These are phyloP conservation scores for Chironomus riparius DNA, from an alignment of 2,888 invertebrate genomes.

Conservation along the genomic window DNA sequence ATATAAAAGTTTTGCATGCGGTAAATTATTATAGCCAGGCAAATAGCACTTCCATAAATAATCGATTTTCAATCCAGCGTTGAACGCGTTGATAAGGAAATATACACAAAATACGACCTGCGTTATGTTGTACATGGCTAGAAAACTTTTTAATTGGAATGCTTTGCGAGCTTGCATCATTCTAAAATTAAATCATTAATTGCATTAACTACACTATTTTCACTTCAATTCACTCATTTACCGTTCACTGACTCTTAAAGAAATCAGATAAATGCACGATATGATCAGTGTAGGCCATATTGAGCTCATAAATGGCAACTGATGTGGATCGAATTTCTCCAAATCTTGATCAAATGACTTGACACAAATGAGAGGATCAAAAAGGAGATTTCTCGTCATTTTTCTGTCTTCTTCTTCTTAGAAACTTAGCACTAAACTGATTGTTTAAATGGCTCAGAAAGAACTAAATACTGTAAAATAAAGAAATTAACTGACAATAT, in stretches of 20 bases:
- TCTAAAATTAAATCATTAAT: slow-evolving; percentile 30
- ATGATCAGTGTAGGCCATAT: slow-evolving; percentile 32
- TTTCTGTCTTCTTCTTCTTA: neutral
- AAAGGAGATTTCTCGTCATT: neutral
- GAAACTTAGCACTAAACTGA: too few species aligned
- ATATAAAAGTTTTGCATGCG: slow-evolving; percentile 50
- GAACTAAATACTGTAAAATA: too few species aligned
- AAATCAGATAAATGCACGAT: slow-evolving; percentile 33
- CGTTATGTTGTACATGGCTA: slow-evolving; percentile 68
- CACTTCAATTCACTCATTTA: slow-evolving; percentile 24
- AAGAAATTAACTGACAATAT: too few species aligned
- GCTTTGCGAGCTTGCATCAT: slow-evolving; percentile 61
- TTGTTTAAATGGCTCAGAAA: too few species aligned
- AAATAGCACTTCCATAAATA: slow-evolving; percentile 39
- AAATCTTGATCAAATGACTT: neutral
- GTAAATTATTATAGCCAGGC: slow-evolving; percentile 46
- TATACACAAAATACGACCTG: slow-evolving; percentile 51
- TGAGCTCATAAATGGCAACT: slow-evolving; percentile 28
- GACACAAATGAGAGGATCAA: neutral
- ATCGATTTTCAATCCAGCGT: neutral
- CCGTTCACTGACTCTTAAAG: slow-evolving; percentile 32
- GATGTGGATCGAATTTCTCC: neutral
- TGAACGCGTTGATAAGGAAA: slow-evolving; percentile 29
- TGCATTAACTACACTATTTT: neutral
- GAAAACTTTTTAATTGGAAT: slow-evolving; percentile 53